Evolutionary conservation across 2,797 vertebrate species (phyloP).

Genomic region (Artibeus lituratus): DNA sequence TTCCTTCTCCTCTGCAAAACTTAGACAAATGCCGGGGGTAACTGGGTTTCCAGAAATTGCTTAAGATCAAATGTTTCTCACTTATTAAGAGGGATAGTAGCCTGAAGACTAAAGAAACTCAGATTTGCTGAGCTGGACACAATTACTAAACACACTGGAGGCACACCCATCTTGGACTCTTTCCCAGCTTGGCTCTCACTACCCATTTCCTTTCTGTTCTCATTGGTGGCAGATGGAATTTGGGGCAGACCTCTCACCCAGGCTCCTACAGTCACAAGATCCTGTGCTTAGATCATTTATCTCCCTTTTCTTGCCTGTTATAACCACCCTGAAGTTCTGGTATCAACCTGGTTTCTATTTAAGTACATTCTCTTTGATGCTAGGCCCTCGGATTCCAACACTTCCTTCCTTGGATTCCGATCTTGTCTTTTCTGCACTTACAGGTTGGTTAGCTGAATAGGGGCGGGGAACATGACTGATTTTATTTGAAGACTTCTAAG

Average conservation of each 20-base stretch:
- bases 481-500: conserved; percentile 18
- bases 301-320: background rate
- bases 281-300: background rate
- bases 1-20: background rate
- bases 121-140: conserved; percentile 54
- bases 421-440: background rate
- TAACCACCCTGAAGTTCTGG: background rate
- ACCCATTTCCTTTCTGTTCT: conserved; percentile 54
- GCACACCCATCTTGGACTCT: conserved; percentile 54
- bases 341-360: conserved; percentile 54
- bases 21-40: background rate
- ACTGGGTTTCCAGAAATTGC: background rate
- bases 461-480: background rate
- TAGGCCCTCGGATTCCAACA: conserved; percentile 14
- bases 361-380: conserved; percentile 39
- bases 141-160: background rate
- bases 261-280: conserved; percentile 2
- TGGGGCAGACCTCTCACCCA: conserved; percentile 41
- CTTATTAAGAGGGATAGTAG: conserved; percentile 43
- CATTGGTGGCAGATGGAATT: conserved; percentile 61
- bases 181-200: conserved; percentile 7
- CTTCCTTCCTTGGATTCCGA: conserved; percentile 42
- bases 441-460: background rate
- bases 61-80: conserved; percentile 24
- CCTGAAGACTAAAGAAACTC: conserved; percentile 33